phyloP scores from a whole-genome alignment of 2,113 vertebrate species.

The Oenanthe oenanthe region DNA sequence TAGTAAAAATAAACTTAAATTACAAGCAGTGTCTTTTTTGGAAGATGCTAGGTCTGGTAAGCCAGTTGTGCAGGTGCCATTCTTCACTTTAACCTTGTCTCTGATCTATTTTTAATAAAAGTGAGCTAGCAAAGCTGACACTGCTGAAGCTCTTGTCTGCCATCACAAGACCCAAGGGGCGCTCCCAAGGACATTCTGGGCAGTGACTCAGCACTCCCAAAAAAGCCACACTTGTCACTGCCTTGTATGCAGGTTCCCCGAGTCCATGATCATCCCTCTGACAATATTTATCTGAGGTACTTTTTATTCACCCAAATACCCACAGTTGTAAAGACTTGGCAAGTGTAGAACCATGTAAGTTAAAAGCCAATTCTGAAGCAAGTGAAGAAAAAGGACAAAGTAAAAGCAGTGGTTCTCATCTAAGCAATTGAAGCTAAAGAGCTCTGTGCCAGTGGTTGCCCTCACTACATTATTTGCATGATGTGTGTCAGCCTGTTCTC shows the following conservation, averaged over 20 bases:
- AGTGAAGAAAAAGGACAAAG: neutral
- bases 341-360: neutral
- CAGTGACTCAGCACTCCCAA: neutral
- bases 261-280: neutral
- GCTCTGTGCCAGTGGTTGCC: neutral
- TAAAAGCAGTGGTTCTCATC: neutral
- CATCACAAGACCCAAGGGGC: neutral
- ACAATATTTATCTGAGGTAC: neutral
- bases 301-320: neutral
- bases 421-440: neutral
- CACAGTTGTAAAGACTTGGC: neutral
- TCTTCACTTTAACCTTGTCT: neutral
- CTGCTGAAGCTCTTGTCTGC: neutral
- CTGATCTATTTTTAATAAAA: slow-evolving; percentile 7
- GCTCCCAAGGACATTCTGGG: neutral
- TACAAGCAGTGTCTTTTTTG: neutral
- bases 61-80: neutral
- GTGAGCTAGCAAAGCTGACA: neutral
- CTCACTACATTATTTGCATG: neutral
- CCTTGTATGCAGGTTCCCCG: neutral
- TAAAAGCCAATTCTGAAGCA: neutral
- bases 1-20: neutral
- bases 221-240: neutral
- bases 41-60: neutral
- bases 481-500: neutral